A percentile compares a stretch with the other conserved stretches of the same genome.
Conservation (phyloP, 2,797 vertebrate genomes). For the Rhynchotus rufescens region DNA sequence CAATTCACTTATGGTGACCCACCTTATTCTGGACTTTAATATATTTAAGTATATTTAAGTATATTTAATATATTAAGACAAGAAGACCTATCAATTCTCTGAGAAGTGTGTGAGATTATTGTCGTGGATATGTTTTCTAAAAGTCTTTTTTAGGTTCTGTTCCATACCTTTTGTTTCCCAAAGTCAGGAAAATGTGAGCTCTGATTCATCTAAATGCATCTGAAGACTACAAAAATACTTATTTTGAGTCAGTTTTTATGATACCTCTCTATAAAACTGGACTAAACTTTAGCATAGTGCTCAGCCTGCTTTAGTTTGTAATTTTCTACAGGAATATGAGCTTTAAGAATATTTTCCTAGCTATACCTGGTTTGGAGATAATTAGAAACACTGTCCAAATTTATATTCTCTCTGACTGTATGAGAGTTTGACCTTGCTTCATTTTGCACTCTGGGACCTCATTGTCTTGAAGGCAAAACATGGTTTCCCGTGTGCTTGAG, state of each 20-base stretch:
- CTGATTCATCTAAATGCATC: background rate
- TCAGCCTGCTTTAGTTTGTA: background rate
- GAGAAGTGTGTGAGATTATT: background rate
- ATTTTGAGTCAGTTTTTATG: background rate
- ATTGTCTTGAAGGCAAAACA: background rate
- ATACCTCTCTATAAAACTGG: background rate
- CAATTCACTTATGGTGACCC: background rate
- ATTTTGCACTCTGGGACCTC: background rate
- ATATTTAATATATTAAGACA: too few relatives aligned
- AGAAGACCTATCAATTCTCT: background rate
- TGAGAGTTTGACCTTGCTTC: background rate
- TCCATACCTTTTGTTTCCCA: background rate
- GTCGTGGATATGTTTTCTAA: background rate
- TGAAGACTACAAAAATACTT: background rate
- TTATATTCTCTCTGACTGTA: background rate
- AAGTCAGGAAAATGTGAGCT: background rate
- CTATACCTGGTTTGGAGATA: background rate
- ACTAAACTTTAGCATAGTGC: background rate
- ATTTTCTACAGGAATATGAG: background rate
- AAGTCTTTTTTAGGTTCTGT: background rate
- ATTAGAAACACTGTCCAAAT: background rate
- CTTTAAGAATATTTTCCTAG: background rate
- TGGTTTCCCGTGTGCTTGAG: background rate
- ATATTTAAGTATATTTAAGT: accelerated
- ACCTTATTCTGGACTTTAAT: background rate